Conservation (phyloP, 2,888 invertebrate species). For the Caenorhabditis panamensis region DNA sequence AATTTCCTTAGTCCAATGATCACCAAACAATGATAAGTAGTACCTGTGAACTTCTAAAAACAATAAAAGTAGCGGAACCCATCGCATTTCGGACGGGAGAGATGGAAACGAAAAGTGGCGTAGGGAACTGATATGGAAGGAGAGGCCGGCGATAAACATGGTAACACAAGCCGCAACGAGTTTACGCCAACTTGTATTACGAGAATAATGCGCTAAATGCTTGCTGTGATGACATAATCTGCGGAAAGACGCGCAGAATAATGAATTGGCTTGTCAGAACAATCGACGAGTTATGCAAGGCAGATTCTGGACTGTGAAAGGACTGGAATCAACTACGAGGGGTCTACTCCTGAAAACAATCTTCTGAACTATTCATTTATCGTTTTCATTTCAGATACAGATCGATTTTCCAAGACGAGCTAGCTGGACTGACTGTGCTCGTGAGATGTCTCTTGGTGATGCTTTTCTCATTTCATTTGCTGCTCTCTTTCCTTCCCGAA, state of each 20-base stretch:
- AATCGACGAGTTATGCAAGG: no score
- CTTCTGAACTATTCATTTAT: no score
- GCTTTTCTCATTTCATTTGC: no score
- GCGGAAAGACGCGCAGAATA: constrained; percentile 9
- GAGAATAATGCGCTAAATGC: constrained; percentile 45
- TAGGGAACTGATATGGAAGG: constrained; percentile 16
- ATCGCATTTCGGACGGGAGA: constrained; percentile 20
- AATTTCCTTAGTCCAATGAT: neutral
- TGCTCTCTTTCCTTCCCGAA: no score
- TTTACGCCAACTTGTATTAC: constrained; percentile 53
- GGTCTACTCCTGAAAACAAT: no score
- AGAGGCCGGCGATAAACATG: constrained; percentile 9
- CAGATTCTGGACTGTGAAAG: no score
- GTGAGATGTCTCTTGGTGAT: no score
- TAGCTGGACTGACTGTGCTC: no score
- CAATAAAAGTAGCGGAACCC: constrained; percentile 6
- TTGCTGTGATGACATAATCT: constrained; percentile 41
- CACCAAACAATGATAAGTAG: neutral
- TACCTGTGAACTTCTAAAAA: constrained; percentile 34
- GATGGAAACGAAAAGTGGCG: neutral
- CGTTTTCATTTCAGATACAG: no score
- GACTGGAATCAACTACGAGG: no score
- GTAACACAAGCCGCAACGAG: constrained; percentile 23
- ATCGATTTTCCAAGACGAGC: no score
- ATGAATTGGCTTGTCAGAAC: constrained; percentile 37